Conservation (phyloP, 2,888 invertebrate species). For the Diogma glabrata region DNA sequence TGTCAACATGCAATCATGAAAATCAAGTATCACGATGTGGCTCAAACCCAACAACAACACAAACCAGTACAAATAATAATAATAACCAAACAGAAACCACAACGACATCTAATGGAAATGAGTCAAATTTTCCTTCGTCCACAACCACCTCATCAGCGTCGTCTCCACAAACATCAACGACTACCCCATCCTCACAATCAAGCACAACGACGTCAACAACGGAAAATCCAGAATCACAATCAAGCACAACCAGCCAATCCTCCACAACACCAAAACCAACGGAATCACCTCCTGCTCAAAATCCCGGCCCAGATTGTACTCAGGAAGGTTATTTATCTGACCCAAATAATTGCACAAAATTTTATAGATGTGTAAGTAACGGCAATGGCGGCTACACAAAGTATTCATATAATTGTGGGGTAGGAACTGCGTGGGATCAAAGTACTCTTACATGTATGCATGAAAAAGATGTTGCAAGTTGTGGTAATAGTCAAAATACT, state of each 20-base stretch:
- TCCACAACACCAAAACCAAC: slow-evolving; percentile 11
- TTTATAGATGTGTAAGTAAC: slow-evolving; percentile 45
- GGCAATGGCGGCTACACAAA: slow-evolving; percentile 39
- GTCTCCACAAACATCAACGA: no score
- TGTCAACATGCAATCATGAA: slow-evolving; percentile 39
- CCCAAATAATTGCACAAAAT: slow-evolving; percentile 45
- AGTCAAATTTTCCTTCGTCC: no score
- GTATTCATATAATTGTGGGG: slow-evolving; percentile 50
- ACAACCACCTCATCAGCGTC: no score
- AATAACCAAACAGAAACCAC: slow-evolving; percentile 14
- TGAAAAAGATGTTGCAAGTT: slow-evolving; percentile 31
- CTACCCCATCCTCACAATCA: no score
- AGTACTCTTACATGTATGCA: slow-evolving; percentile 48
- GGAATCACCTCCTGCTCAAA: neutral
- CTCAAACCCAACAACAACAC: slow-evolving; percentile 10
- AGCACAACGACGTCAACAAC: no score
- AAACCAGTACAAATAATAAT: slow-evolving; percentile 21
- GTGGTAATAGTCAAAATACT: no score
- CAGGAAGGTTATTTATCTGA: slow-evolving; percentile 50
- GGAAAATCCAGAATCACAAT: slow-evolving; percentile 15
- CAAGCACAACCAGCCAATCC: slow-evolving; percentile 16
- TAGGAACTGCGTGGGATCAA: slow-evolving; percentile 59
- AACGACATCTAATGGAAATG: no score
- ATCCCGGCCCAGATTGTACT: neutral
- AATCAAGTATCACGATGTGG: slow-evolving; percentile 11